Base-by-base conservation (phyloP, 2,888 invertebrate species). In the Hartigia nigra region DNA sequence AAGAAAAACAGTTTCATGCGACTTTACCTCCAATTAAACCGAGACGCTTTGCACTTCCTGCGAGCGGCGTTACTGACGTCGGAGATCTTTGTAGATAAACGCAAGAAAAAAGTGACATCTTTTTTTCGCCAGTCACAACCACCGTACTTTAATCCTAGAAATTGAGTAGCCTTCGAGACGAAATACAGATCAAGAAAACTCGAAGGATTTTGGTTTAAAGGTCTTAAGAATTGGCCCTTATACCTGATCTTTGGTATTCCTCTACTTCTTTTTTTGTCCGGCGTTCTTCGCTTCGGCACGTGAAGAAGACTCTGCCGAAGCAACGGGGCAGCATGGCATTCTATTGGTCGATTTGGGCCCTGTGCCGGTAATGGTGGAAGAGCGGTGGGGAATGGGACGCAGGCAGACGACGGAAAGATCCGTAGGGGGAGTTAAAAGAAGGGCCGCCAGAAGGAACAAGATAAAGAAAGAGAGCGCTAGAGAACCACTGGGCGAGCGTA, bases 251-350 rank as follows among this genome's bases (percentile, higher is more conserved):
- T 12, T 72, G n/a, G 74, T 69, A 35, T 74, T 12, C 39, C 83
- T 83, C 84, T 83, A 86, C 83, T 87, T 87, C 87, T 87, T 86
- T 87, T 87, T 87, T 87, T 86, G 83, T 87, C 83, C 82, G 79
- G 77, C 78, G 74, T 78, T 76, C 78, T 78, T 72, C 74, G 75
- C 76, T 31, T 77, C 77, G 69, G 36, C 31, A 34, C 31, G 72
- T 34, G 72, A 72, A 31, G 32, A 72, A 70, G 74, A 70, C 55
- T 23, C 14, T 39, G 55, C 23, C 55, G 23, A 55, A 23, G 55
- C 23, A 23, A 55, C 55, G 14, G 55, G 55, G 55, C 55, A 55
- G 55, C 55, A 23, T 23, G 9, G 55, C 23, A 5, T 55, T 5
- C 14, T 23, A 55, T 55, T 55, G 55, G 55, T 23, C 55, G 55